Evolutionary conservation across 2,113 vertebrate genomes (phyloP).

Genomic region (Cyprinus carpio): DNA sequence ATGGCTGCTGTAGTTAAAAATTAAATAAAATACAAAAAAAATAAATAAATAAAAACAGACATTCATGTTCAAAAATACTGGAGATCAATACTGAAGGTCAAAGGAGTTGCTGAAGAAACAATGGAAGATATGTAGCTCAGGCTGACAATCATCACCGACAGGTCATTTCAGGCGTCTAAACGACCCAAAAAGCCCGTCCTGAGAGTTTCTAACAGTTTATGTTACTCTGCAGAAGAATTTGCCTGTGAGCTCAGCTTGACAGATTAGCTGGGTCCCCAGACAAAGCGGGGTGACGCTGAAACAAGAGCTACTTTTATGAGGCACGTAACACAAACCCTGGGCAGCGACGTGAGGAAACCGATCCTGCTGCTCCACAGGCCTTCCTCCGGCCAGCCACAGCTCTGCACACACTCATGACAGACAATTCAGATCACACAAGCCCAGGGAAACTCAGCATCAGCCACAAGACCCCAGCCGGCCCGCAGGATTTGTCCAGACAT

Average conservation of each 20-base stretch:
- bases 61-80: neutral
- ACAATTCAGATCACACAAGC: conserved; percentile 85
- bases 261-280: conserved; percentile 77
- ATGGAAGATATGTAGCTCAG: neutral
- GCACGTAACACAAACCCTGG: conserved; percentile 81
- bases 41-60: too few species aligned
- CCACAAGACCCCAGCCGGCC: conserved; percentile 38
- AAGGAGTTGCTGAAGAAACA: conserved; percentile 20
- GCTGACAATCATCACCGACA: neutral
- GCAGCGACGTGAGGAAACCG: conserved; percentile 78
- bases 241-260: conserved; percentile 80
- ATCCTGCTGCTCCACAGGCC: conserved; percentile 84
- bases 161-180: neutral
- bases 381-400: conserved; percentile 78
- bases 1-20: too few species aligned
- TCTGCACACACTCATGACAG: conserved; percentile 83
- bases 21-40: too few species aligned
- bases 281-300: conserved; percentile 77
- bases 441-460: conserved; percentile 79
- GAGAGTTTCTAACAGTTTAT: conserved; percentile 72
- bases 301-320: conserved; percentile 79
- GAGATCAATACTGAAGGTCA: conserved; percentile 65
- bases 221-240: conserved; percentile 78
- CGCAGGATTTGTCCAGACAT: conserved; percentile 75
- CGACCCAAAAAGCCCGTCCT: conserved; percentile 23